Percentiles rank a stretch among this genome's conserved stretches.
Evolutionary conservation across 2,113 vertebrate genomes (phyloP).

Genomic region (Agelaius phoeniceus): DNA sequence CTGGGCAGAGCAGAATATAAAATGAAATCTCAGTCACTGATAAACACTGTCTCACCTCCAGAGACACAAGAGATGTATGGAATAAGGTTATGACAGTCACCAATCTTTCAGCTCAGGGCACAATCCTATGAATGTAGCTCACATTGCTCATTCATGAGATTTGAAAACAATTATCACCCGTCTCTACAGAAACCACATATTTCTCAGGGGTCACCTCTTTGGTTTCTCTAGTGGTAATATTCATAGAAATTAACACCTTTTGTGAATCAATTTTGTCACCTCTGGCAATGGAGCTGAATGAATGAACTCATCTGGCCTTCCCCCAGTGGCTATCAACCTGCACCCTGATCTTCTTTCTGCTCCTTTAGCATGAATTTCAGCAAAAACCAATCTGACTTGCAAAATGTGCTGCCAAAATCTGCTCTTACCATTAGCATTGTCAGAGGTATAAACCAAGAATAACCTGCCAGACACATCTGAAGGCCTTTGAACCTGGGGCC

Average conservation of each 20-base stretch:
- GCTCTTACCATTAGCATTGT: neutral
- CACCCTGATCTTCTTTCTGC: neutral
- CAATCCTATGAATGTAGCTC: neutral
- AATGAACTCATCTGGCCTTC: neutral
- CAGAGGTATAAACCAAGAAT: neutral
- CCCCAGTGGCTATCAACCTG: neutral
- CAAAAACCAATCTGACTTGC: neutral
- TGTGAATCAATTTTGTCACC: neutral
- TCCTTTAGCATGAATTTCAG: neutral
- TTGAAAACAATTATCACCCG: neutral
- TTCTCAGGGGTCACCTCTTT: neutral
- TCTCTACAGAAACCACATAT: neutral
- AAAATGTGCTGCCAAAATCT: neutral
- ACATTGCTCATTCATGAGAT: neutral
- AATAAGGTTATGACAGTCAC: neutral
- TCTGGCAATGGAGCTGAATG: neutral
- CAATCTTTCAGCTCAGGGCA: neutral
- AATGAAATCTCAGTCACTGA: neutral
- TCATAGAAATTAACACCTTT: neutral
- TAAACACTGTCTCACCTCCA: neutral
- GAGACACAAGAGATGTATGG: neutral
- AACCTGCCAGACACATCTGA: neutral
- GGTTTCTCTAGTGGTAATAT: neutral
- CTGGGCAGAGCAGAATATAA: neutral
- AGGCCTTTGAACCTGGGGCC: constrained; percentile 32